A percentile compares a stretch with the other conserved stretches of the same genome.
Evolutionary conservation across 2,888 invertebrate genomes (phyloP).

Genomic region (Spilosoma lubricipeda): DNA sequence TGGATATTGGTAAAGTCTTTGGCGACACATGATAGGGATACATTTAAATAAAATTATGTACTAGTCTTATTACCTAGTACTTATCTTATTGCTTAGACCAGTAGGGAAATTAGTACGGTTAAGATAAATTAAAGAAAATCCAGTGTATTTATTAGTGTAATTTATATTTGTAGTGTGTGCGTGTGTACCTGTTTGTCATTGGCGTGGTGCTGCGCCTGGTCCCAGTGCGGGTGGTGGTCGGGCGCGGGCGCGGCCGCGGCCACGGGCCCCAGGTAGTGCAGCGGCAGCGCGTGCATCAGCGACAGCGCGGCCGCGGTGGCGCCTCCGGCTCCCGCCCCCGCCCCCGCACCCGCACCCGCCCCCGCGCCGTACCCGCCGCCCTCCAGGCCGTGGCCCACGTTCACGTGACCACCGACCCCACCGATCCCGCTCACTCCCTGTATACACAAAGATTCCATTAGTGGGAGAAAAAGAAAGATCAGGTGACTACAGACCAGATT

Average conservation of each 20-base stretch:
- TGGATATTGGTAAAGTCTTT: no score
- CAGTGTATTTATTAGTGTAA: no score
- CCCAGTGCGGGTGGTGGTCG: constrained; percentile 68
- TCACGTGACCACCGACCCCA: constrained; percentile 43
- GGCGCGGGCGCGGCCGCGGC: constrained; percentile 61
- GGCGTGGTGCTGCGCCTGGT: constrained; percentile 67
- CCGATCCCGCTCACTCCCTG: constrained; percentile 61
- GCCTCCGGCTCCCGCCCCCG: constrained; percentile 50
- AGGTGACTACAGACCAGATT: no score
- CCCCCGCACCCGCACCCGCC: constrained; percentile 30
- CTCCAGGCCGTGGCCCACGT: constrained; percentile 44
- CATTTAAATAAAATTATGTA: no score
- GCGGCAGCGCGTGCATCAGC: constrained; percentile 80
- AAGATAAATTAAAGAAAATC: no score
- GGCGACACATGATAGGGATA: no score
- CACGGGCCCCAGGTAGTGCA: constrained; percentile 78
- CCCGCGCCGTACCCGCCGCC: constrained; percentile 39
- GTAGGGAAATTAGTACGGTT: no score
- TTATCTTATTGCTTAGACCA: no score
- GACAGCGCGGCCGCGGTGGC: constrained; percentile 69
- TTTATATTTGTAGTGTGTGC: not conserved
- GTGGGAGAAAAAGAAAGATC: no score
- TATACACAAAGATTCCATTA: no score
- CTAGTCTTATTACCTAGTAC: no score
- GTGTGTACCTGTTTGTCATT: constrained; percentile 69